Percentiles rank a stretch among this genome's conserved stretches.
phyloP scores from a whole-genome alignment of 2,797 vertebrate genomes.

The Darevskia mixta region DNA sequence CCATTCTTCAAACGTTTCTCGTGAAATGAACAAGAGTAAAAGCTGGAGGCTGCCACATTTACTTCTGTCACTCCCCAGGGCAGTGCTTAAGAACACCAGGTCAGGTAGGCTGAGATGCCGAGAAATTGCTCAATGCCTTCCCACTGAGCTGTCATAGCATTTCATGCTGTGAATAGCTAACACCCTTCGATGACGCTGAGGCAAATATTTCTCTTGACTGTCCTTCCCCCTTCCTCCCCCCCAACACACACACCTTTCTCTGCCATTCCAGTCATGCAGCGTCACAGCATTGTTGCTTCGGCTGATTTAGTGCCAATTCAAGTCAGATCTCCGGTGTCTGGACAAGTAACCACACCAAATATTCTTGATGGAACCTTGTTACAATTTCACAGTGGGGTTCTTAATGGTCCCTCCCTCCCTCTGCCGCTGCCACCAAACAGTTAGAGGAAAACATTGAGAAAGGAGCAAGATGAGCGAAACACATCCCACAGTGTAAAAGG shows the following conservation, averaged over 20 bases:
- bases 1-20: slow-evolving; percentile 52
- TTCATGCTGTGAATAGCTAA: slow-evolving; percentile 77
- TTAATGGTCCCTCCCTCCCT: slow-evolving; percentile 54
- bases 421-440: slow-evolving; percentile 15
- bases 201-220: slow-evolving; percentile 69
- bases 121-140: slow-evolving; percentile 76
- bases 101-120: slow-evolving; percentile 70
- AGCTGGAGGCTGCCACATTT: slow-evolving; percentile 69
- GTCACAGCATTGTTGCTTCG: slow-evolving; percentile 67
- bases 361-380: slow-evolving; percentile 69
- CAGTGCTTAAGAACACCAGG: slow-evolving; percentile 65
- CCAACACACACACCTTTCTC: slow-evolving; percentile 50
- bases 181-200: slow-evolving; percentile 72
- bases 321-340: slow-evolving; percentile 71
- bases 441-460: slow-evolving; percentile 63
- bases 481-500: not conserved
- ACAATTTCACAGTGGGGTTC: slow-evolving; percentile 67
- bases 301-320: slow-evolving; percentile 74
- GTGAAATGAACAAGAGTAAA: slow-evolving; percentile 75
- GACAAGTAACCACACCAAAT: slow-evolving; percentile 73
- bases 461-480: slow-evolving; percentile 52
- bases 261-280: slow-evolving; percentile 68
- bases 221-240: slow-evolving; percentile 61
- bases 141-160: slow-evolving; percentile 74
- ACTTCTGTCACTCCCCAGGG: slow-evolving; percentile 60